A percentile compares a stretch with the other conserved stretches of the same genome.
Evolutionary conservation across 2,888 invertebrate genomes (phyloP).

Genomic region (Antitype chi): DNA sequence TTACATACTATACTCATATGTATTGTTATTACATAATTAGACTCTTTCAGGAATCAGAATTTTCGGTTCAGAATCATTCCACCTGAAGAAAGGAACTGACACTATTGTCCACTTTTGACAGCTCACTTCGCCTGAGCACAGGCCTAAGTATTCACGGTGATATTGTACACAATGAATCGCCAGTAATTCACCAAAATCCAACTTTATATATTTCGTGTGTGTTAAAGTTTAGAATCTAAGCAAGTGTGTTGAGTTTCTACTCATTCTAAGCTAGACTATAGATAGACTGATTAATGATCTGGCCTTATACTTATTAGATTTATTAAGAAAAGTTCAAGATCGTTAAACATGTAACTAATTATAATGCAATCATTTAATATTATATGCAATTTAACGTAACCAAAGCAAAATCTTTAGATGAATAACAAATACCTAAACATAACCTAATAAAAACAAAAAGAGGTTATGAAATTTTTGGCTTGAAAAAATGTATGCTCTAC

Average conservation of each 20-base stretch:
- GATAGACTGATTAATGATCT: constrained; percentile 38
- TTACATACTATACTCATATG: background rate
- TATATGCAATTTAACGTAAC: constrained; percentile 18
- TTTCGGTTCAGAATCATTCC: too few species aligned
- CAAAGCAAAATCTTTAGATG: constrained; percentile 11
- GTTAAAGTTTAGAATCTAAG: background rate
- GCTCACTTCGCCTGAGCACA: too few species aligned
- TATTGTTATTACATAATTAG: background rate
- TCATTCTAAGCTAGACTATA: background rate
- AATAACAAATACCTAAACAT: background rate
- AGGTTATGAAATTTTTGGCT: constrained; percentile 33
- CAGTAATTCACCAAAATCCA: too few species aligned
- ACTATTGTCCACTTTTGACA: too few species aligned
- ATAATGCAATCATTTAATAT: constrained; percentile 45
- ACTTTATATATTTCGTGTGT: background rate
- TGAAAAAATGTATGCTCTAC: constrained; percentile 1
- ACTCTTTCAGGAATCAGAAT: background rate
- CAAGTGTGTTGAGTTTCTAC: background rate
- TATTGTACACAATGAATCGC: background rate
- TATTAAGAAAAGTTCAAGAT: constrained; percentile 54
- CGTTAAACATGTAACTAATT: constrained; percentile 19
- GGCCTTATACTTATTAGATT: constrained; percentile 10
- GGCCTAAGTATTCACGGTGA: too few species aligned
- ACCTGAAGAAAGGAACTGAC: background rate
- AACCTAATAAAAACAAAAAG: background rate